Evolutionary conservation across 2,888 invertebrate species (phyloP).

Genomic region (Cosmorhoe ocellata): DNA sequence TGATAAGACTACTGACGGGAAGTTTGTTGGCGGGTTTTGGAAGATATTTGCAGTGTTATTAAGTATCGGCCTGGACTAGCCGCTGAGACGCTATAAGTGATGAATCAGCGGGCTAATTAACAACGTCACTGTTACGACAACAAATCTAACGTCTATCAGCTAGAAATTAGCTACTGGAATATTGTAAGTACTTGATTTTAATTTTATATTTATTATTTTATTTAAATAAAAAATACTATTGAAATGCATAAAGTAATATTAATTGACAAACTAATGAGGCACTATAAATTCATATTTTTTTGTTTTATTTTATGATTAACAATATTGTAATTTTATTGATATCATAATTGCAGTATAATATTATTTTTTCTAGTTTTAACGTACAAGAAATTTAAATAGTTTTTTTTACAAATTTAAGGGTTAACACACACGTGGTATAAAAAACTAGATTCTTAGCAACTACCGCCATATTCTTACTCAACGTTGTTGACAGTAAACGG

Average conservation of each 20-base stretch:
- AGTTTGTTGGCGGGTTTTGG: constrained; percentile 48
- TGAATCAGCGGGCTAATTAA: constrained; percentile 81
- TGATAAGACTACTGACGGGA: constrained; percentile 37
- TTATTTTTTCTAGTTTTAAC: too few relatives aligned
- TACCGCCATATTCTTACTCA: constrained; percentile 9
- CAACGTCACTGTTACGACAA: constrained; percentile 74
- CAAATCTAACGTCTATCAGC: constrained; percentile 64
- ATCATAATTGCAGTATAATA: too few relatives aligned
- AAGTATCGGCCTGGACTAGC: constrained; percentile 67
- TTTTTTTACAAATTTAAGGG: too few relatives aligned
- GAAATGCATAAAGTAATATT: too few relatives aligned
- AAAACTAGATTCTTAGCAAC: not conserved
- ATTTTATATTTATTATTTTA: not conserved
- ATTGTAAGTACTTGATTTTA: constrained; percentile 64
- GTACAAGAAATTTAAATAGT: too few relatives aligned
- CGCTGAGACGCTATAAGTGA: constrained; percentile 78
- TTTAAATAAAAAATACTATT: too few relatives aligned
- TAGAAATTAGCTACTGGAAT: constrained; percentile 52
- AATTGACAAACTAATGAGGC: too few relatives aligned
- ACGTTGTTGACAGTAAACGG: constrained; percentile 1
- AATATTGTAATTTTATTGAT: too few relatives aligned
- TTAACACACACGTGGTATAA: not conserved
- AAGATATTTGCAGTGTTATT: constrained; percentile 63
- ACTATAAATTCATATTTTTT: too few relatives aligned
- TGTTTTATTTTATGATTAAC: too few relatives aligned